These are phyloP conservation scores for Pomatorhinus ruficollis DNA, from an alignment of 2,113 vertebrate species.

Conservation along the genomic window DNA sequence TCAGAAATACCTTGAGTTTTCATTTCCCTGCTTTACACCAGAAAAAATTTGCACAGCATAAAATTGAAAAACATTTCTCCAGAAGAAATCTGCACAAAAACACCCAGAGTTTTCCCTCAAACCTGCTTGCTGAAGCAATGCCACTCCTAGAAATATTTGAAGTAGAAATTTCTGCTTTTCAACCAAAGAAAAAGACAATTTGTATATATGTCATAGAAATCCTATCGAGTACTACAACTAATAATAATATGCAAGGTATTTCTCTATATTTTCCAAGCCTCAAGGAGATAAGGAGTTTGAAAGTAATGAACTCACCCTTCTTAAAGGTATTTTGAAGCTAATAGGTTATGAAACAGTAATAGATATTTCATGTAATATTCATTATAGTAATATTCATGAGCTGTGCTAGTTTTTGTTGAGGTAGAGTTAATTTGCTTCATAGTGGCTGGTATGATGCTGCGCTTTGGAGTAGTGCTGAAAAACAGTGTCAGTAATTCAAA, in stretches of 20 bases:
- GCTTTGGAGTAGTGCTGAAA: not conserved
- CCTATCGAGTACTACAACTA: not conserved
- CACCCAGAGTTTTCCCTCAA: not conserved
- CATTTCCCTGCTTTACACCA: not conserved
- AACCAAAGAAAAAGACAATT: not conserved
- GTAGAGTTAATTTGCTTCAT: not conserved
- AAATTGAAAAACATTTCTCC: not conserved
- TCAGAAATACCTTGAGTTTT: not conserved
- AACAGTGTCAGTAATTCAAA: not conserved
- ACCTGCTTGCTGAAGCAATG: not conserved
- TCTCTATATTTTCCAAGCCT: not conserved
- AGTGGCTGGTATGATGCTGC: not conserved
- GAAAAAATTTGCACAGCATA: not conserved
- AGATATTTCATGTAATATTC: too few relatives aligned
- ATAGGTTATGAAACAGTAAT: not conserved
- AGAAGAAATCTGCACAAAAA: not conserved
- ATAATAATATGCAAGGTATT: not conserved
- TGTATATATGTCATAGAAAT: not conserved
- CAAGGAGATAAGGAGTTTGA: not conserved
- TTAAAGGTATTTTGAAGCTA: not conserved
- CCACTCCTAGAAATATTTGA: not conserved
- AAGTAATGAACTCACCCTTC: not conserved
- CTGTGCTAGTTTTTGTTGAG: not conserved
- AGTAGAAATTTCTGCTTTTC: not conserved
- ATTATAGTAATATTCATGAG: too few relatives aligned